phyloP scores from a whole-genome alignment of 2,113 vertebrate species.

The Ciconia maguari region DNA sequence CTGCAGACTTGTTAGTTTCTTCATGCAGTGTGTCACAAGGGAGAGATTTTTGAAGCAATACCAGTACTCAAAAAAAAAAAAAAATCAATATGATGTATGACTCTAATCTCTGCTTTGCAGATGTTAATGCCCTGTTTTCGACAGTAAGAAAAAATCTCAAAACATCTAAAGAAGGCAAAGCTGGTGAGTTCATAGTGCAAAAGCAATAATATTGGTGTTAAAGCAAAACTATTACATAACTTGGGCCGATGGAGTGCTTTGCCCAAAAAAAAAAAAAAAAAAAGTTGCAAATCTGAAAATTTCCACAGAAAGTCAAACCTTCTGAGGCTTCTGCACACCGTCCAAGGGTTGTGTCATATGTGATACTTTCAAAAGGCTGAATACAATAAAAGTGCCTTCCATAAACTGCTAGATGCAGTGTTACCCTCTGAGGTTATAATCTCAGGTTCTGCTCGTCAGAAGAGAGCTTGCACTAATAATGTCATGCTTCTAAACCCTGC shows the following conservation, averaged over 20 bases:
- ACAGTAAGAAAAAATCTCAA: background rate
- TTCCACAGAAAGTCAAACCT: background rate
- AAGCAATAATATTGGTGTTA: background rate
- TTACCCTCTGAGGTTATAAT: background rate
- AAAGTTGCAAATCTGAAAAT: background rate
- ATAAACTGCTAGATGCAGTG: background rate
- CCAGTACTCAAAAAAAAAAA: background rate
- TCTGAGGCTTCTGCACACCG: background rate
- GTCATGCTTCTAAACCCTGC: background rate
- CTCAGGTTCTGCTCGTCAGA: background rate
- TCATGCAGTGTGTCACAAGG: conserved; percentile 17
- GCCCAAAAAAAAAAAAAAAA: background rate
- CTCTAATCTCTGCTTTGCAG: conserved; percentile 49
- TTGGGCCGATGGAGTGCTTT: background rate
- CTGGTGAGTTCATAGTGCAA: background rate
- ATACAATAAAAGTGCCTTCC: background rate
- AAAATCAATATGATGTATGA: conserved; percentile 40
- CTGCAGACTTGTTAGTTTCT: conserved; percentile 43
- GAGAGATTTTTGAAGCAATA: conserved; percentile 52
- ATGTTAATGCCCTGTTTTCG: conserved; percentile 27
- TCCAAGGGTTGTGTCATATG: background rate
- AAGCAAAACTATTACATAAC: background rate
- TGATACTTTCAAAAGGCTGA: background rate
- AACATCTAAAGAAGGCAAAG: background rate
- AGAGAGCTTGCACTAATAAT: background rate